Percentiles rank a stretch among this genome's conserved stretches.
phyloP scores from a whole-genome alignment of 1,140 invertebrate species.

The Drosophila pallidifrons region DNA sequence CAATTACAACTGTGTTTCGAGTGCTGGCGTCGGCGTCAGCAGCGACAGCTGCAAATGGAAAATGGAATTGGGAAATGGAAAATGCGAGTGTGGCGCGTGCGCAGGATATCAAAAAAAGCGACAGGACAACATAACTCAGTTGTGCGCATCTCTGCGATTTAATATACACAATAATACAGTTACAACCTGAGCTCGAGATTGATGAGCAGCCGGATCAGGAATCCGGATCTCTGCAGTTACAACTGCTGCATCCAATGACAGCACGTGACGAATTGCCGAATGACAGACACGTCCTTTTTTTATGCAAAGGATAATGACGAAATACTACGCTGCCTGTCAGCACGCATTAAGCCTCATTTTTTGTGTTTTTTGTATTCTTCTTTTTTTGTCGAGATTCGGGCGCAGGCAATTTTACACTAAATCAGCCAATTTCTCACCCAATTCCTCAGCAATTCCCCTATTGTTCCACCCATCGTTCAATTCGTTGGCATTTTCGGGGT shows the following conservation, averaged over 20 bases:
- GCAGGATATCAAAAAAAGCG: constrained; percentile 14
- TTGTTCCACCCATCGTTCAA: constrained; percentile 41
- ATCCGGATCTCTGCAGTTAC: not conserved
- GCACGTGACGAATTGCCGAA: constrained; percentile 67
- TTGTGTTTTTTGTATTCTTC: constrained; percentile 1
- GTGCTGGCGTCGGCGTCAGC: constrained; percentile 54
- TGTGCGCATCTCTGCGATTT: not conserved
- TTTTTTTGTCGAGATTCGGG: constrained; percentile 5
- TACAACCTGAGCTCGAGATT: constrained; percentile 71
- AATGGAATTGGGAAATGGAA: constrained; percentile 22
- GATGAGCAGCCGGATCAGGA: constrained; percentile 37
- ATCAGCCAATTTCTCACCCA: constrained; percentile 80
- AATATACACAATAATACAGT: constrained; percentile 56
- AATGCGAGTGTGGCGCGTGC: constrained; percentile 53
- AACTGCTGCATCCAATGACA: constrained; percentile 46
- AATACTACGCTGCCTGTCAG: constrained; percentile 56
- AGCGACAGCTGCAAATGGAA: constrained; percentile 48
- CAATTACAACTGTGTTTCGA: constrained; percentile 27
- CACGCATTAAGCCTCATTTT: constrained; percentile 54
- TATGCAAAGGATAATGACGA: constrained; percentile 44
- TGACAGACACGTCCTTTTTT: constrained; percentile 30
- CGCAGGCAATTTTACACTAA: constrained; percentile 73
- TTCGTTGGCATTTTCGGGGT: constrained; percentile 53
- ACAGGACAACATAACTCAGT: not conserved
- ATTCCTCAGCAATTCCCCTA: constrained; percentile 34